Evolutionary conservation across 2,888 invertebrate species (phyloP), one percentile per base, ranked within the genome.

Genomic region (Metacarcinus magister): DNA sequence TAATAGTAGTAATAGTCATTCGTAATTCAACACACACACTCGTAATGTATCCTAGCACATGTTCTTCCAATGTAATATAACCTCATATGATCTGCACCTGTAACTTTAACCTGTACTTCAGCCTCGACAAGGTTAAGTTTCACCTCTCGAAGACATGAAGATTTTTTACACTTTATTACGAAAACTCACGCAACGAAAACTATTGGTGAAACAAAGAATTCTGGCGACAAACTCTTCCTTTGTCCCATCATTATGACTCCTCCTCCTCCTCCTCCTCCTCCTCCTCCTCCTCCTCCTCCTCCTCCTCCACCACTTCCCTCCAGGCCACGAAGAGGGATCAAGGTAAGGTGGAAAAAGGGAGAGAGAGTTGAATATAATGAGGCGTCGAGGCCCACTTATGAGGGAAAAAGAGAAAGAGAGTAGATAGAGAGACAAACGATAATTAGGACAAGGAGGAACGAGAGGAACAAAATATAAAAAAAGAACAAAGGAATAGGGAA

Each of bases 311-410:
- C 28, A 39, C 44, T 28, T 89, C 23, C 19, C 44, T 32, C 19
- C 4, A 89, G 89, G 39, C 89, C 39, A 89, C 39, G 39, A 39
- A 13, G 39, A 89, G 54, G 54, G 54, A 54, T 28, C 28, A 87
- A 10, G 39, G 87, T 32, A 39, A 87, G 19, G 39, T 28, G 87
- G 87, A 39, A 19, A n/a, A 87, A 39, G 39, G 10, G 10, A 87
- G 87, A 87, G 87, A 87, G 87, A 54, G 54, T 54, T 54, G 54
- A 54, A 54, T 54, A 54, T 54, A 54, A 54, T 54, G 54, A 32
- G 28, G 87, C 13, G 28, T 87, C 39, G 87, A 87, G 39, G 87
- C 39, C 87, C n/a, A 87, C 8, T 32, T 87, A 87, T 32, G 87
- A 87, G 87, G 28, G 87, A 87, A 28, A 87, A 23, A 39, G 60